These are phyloP conservation scores for Thryonomys swinderianus DNA, from an alignment of 2,113 vertebrate genomes.

Conservation along the genomic window DNA sequence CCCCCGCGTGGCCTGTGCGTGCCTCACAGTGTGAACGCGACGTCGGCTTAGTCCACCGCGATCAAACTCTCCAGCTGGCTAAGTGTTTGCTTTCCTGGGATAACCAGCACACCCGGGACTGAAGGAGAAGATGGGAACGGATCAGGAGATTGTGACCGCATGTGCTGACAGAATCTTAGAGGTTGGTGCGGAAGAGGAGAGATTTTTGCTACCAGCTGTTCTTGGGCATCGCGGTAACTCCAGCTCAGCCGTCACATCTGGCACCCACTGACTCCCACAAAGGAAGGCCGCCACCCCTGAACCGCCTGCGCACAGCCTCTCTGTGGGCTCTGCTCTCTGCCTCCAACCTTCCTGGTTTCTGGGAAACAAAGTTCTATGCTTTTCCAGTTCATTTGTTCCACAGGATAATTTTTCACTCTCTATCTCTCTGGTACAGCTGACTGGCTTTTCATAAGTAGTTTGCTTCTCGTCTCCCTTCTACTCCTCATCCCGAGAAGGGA, in stretches of 20 bases:
- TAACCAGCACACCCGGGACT: neutral
- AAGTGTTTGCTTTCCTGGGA: slow-evolving; percentile 68
- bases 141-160: neutral
- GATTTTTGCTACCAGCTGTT: neutral
- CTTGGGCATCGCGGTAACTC: neutral
- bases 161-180: neutral
- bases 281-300: neutral
- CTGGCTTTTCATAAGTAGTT: neutral
- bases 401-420: neutral
- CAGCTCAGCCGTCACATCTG: neutral
- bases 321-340: neutral
- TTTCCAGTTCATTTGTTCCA: neutral
- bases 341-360: neutral
- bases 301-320: neutral
- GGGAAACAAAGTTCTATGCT: neutral
- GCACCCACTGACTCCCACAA: neutral
- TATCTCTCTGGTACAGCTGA: neutral
- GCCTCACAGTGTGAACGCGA: slow-evolving; percentile 50
- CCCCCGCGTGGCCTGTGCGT: slow-evolving; percentile 62
- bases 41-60: slow-evolving; percentile 50
- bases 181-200: neutral
- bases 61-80: slow-evolving; percentile 59
- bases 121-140: slow-evolving; percentile 24
- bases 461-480: neutral
- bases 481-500: neutral